Percentiles rank a stretch among this genome's conserved stretches.
Evolutionary conservation across 2,888 invertebrate species (phyloP).

Genomic region (Pollenia amentaria): DNA sequence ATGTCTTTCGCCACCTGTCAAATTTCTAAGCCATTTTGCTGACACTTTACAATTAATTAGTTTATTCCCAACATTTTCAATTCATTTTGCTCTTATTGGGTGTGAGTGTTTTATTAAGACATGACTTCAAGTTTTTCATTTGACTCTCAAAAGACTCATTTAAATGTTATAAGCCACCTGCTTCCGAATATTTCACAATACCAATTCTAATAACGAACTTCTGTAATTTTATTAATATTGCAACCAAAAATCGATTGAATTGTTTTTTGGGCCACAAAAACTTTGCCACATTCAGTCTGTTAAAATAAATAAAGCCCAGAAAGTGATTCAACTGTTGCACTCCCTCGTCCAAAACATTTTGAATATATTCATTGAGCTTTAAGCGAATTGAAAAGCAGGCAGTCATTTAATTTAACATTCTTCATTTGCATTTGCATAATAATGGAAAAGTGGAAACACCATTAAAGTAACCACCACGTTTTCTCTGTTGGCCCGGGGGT

Average conservation of each 20-base stretch:
- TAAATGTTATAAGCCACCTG: background rate
- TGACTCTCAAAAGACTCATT: background rate
- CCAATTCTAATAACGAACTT: background rate
- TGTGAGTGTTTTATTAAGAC: background rate
- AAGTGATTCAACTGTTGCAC: slow-evolving; percentile 21
- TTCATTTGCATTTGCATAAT: slow-evolving; percentile 3
- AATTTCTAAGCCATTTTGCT: too few species aligned
- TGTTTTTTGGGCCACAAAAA: slow-evolving; percentile 8
- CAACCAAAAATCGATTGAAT: background rate
- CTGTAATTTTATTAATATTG: background rate
- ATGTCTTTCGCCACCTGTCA: too few species aligned
- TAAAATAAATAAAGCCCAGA: background rate
- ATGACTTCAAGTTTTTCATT: background rate
- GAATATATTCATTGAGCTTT: slow-evolving; percentile 12
- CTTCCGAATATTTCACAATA: background rate
- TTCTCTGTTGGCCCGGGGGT: background rate
- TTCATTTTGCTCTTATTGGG: too few species aligned
- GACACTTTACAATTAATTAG: too few species aligned
- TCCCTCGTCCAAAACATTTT: slow-evolving; percentile 8
- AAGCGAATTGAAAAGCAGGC: slow-evolving; percentile 16
- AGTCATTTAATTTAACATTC: slow-evolving; percentile 28
- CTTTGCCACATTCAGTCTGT: background rate
- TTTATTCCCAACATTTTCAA: too few species aligned
- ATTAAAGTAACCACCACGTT: background rate
- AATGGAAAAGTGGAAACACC: slow-evolving; percentile 1